phyloP scores from a whole-genome alignment of 2,888 invertebrate genomes.

The Pristionchus mayeri region DNA sequence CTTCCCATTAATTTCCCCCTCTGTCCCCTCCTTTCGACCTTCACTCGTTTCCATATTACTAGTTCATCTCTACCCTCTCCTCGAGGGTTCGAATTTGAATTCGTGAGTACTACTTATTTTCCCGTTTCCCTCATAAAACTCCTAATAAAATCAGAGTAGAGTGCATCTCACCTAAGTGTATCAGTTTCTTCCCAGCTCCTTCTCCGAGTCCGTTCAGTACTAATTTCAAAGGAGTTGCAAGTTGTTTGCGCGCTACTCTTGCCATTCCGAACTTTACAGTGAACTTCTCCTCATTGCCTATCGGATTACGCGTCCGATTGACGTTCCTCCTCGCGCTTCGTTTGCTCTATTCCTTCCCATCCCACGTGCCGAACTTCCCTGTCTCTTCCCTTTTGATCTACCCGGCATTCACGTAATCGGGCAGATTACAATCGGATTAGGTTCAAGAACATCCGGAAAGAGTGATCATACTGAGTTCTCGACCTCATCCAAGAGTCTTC shows the following conservation, averaged over 20 bases:
- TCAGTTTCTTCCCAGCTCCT: too few species aligned
- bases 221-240: not conserved
- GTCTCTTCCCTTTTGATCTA: not conserved
- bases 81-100: too few species aligned
- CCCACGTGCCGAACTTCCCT: not conserved
- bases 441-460: too few species aligned
- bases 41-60: not conserved
- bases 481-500: not conserved
- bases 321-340: not conserved
- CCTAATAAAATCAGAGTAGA: not conserved
- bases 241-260: too few species aligned
- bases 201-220: not conserved
- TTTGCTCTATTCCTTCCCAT: slow-evolving; percentile 46
- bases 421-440: too few species aligned
- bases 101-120: too few species aligned
- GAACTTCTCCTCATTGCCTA: not conserved
- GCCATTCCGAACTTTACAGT: not conserved
- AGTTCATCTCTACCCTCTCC: slow-evolving; percentile 5
- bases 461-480: not conserved
- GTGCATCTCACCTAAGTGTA: not conserved
- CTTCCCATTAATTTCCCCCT: not conserved
- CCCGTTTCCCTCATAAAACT: too few species aligned
- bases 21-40: too few species aligned
- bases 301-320: not conserved
- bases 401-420: not conserved